Evolutionary conservation across 2,797 vertebrate genomes (phyloP).

Genomic region (Coregonus ussuriensis): DNA sequence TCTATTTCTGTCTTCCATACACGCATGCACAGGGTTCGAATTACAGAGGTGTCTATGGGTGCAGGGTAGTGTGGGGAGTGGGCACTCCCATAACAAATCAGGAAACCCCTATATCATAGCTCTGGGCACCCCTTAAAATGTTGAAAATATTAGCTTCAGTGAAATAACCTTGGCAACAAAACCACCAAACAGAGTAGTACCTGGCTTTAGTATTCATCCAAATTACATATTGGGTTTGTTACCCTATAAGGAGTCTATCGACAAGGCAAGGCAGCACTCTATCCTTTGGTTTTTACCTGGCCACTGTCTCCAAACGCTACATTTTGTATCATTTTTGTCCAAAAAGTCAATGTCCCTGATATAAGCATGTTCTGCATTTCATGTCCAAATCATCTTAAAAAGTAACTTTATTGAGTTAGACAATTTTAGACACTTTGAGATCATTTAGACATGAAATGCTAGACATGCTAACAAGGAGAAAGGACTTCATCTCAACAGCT

Average conservation of each 20-base stretch:
- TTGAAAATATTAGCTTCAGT: not conserved
- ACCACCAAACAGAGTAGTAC: not conserved
- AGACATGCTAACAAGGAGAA: not conserved
- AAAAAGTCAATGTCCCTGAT: not conserved
- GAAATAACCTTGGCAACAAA: not conserved
- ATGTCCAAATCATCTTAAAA: not conserved
- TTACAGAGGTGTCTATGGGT: conserved; percentile 6
- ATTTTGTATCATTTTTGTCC: rapidly evolving
- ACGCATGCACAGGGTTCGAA: not conserved
- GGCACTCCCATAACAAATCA: not conserved
- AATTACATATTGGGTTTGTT: not conserved
- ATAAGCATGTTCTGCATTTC: not conserved
- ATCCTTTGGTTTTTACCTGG: not conserved
- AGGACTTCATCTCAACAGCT: not conserved
- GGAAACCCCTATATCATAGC: not conserved
- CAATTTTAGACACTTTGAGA: too few relatives aligned
- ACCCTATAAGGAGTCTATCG: not conserved
- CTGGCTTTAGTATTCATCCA: not conserved
- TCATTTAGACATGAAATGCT: too few relatives aligned
- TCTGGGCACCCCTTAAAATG: not conserved
- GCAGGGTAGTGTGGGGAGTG: not conserved
- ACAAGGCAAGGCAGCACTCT: not conserved
- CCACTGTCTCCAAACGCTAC: not conserved
- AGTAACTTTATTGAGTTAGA: too few relatives aligned
- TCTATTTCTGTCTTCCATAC: conserved; percentile 12